These are phyloP conservation scores for Pristionchus pacificus DNA, from an alignment of 1,140 invertebrate species.

Conservation along the genomic window DNA sequence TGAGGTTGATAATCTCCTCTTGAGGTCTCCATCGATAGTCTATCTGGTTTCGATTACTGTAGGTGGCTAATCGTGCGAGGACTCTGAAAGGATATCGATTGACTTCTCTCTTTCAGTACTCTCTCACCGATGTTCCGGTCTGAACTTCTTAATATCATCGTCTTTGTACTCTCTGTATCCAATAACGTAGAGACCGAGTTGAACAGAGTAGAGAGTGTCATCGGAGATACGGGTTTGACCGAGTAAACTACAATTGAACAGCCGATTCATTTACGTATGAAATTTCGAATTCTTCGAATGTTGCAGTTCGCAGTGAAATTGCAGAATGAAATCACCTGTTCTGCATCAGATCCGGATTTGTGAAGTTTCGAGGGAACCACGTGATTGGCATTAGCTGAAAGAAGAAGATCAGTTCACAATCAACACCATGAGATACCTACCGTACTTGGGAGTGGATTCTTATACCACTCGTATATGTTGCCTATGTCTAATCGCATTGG, in stretches of 20 bases:
- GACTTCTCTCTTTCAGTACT: too few relatives aligned
- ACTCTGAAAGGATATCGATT: too few relatives aligned
- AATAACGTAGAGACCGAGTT: slow-evolving; percentile 56
- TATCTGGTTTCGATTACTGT: slow-evolving; percentile 46
- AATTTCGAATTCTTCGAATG: slow-evolving; percentile 9
- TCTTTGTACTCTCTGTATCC: slow-evolving; percentile 56
- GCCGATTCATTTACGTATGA: slow-evolving; percentile 24
- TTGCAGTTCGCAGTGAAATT: not conserved
- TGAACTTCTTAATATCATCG: slow-evolving; percentile 57
- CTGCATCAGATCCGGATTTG: slow-evolving; percentile 48
- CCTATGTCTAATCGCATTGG: slow-evolving; percentile 55
- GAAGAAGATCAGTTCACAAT: not conserved
- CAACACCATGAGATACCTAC: slow-evolving; percentile 24
- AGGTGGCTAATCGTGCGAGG: slow-evolving; percentile 46
- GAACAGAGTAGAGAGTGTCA: slow-evolving; percentile 49
- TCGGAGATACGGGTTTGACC: slow-evolving; percentile 41
- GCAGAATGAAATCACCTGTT: not conserved
- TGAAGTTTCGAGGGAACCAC: slow-evolving; percentile 56
- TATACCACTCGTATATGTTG: slow-evolving; percentile 56
- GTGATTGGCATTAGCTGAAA: slow-evolving; percentile 51
- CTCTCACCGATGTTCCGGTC: slow-evolving; percentile 54
- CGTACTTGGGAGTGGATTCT: slow-evolving; percentile 47
- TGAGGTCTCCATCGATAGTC: slow-evolving; percentile 54
- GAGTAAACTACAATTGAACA: not conserved
- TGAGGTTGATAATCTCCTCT: slow-evolving; percentile 53